A percentile compares a stretch with the other conserved stretches of the same genome.
phyloP scores from a whole-genome alignment of 2,797 vertebrate species.

The Choloepus didactylus region DNA sequence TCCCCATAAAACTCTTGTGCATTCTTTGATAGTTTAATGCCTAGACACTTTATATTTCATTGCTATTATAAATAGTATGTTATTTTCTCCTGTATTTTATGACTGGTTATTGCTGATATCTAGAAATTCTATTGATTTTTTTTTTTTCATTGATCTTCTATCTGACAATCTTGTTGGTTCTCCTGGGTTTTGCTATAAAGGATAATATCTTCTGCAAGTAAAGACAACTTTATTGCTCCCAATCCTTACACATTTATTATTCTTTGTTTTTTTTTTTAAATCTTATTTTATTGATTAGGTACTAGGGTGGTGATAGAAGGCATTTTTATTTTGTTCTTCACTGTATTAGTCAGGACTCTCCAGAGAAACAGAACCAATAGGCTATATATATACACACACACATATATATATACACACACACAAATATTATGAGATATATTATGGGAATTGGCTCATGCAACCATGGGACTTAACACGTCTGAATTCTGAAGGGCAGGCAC shows the following conservation, averaged over 20 bases:
- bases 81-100: neutral
- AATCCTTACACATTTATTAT: neutral
- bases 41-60: neutral
- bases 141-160: neutral
- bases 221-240: neutral
- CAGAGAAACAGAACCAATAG: no score
- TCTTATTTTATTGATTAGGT: neutral
- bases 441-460: no score
- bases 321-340: neutral
- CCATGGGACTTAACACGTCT: no score
- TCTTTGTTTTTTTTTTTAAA: neutral
- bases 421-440: no score
- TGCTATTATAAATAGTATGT: neutral
- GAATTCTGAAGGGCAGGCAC: no score
- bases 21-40: neutral
- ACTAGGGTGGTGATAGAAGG: neutral
- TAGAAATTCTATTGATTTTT: neutral
- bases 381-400: no score
- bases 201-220: neutral
- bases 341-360: no score
- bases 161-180: neutral
- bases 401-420: no score
- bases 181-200: neutral
- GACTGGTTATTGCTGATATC: neutral
- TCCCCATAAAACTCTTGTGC: neutral